Evolutionary conservation across 2,888 invertebrate genomes (phyloP).

Genomic region (Cerceris rybyensis): DNA sequence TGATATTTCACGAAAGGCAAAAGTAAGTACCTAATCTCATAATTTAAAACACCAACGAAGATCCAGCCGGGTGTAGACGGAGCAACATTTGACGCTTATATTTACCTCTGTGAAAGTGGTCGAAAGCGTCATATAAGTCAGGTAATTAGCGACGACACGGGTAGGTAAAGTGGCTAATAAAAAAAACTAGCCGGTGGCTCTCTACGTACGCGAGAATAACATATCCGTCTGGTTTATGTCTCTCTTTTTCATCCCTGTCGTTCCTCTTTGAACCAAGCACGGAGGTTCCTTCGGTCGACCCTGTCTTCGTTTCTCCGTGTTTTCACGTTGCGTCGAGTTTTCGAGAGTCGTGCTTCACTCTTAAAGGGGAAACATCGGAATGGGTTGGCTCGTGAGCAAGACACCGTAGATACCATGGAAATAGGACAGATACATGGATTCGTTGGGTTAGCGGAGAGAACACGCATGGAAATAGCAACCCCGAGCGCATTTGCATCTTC

Average conservation of each 20-base stretch:
- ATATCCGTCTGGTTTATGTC: constrained; percentile 28
- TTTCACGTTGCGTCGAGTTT: constrained; percentile 51
- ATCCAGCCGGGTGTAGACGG: neutral
- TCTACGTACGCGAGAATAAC: constrained; percentile 52
- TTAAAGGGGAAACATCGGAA: constrained; percentile 59
- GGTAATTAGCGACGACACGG: constrained; percentile 50
- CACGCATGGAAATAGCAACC: constrained; percentile 48
- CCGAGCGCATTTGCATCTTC: constrained; percentile 63
- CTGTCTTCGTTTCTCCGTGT: constrained; percentile 6
- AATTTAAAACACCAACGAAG: constrained; percentile 15
- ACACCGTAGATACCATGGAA: constrained; percentile 1
- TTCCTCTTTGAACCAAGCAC: neutral
- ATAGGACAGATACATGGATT: constrained; percentile 25
- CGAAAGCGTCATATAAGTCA: constrained; percentile 21
- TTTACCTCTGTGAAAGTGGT: constrained; percentile 27
- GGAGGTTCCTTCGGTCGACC: neutral
- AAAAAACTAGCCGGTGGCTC: constrained; percentile 45
- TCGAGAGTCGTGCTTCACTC: constrained; percentile 39
- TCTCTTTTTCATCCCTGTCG: neutral
- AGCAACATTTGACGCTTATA: constrained; percentile 23
- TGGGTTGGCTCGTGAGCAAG: neutral
- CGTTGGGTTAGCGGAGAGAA: neutral
- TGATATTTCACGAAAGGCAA: constrained; percentile 4
- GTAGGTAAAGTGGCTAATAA: constrained; percentile 50
- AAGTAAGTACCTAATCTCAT: constrained; percentile 22